Conservation (phyloP, 2,797 vertebrate genomes). For the Cyprinella venusta region DNA sequence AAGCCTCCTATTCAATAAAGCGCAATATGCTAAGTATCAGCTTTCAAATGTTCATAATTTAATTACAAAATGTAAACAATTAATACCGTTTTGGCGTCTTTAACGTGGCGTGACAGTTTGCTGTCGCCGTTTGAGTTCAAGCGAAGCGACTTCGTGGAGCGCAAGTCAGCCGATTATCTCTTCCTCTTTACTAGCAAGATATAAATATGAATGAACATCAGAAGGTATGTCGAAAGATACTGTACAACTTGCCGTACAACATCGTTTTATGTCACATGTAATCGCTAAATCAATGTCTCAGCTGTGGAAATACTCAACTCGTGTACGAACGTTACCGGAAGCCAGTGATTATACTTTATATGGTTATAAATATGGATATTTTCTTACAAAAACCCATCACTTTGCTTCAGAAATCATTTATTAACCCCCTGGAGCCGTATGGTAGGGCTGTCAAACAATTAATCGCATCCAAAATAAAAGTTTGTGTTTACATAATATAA, state of each 20-base stretch:
- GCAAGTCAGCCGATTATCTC: neutral
- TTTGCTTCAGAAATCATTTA: too few relatives aligned
- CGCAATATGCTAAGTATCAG: neutral
- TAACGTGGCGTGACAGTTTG: neutral
- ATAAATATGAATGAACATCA: slow-evolving; percentile 2
- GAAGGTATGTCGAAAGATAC: neutral
- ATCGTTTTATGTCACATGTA: neutral
- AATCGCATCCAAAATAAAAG: too few relatives aligned
- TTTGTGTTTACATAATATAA: too few relatives aligned
- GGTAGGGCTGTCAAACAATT: too few relatives aligned
- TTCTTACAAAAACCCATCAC: too few relatives aligned
- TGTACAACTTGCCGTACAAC: neutral
- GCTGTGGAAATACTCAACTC: neutral
- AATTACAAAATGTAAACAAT: neutral
- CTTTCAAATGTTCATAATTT: neutral
- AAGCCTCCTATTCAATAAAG: neutral
- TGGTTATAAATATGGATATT: too few relatives aligned
- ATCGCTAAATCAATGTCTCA: neutral
- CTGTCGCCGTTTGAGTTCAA: neutral
- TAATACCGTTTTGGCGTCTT: neutral
- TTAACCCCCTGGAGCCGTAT: too few relatives aligned
- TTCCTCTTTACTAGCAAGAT: neutral
- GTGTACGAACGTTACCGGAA: too few relatives aligned
- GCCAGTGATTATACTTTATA: too few relatives aligned
- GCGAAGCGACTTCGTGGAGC: too few relatives aligned